phyloP scores from a whole-genome alignment of 2,797 vertebrate species.

The Muscicapa comitata region DNA sequence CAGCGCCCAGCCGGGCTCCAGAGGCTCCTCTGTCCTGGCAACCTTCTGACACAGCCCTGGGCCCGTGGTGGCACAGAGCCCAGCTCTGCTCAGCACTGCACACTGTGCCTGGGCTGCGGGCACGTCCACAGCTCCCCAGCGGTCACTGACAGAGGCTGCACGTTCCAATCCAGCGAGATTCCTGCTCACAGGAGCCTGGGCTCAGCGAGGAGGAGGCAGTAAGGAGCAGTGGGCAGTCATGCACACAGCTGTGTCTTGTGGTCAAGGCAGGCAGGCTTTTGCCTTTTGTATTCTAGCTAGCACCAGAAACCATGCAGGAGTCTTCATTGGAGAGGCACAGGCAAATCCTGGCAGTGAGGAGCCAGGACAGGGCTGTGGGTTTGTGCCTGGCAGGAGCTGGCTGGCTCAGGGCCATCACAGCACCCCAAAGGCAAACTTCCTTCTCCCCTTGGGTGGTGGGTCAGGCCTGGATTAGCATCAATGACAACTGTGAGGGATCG shows the following conservation, averaged over 20 bases:
- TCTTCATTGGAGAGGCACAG: neutral
- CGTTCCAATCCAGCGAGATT: neutral
- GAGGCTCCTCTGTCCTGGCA: neutral
- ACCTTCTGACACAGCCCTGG: neutral
- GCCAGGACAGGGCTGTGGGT: neutral
- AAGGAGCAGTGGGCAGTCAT: neutral
- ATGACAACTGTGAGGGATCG: neutral
- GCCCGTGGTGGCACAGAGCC: neutral
- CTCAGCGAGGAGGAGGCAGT: neutral
- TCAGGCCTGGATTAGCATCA: neutral
- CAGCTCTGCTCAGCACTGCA: neutral
- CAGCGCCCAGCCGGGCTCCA: neutral
- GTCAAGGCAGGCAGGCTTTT: neutral
- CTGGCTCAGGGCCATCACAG: neutral
- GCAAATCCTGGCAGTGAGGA: neutral
- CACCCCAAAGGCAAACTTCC: neutral
- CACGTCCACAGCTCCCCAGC: neutral
- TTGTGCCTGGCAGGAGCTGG: neutral
- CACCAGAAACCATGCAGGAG: neutral
- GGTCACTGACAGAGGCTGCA: rapidly evolving
- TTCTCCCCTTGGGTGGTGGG: neutral
- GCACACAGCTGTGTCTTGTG: neutral
- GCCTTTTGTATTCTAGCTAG: neutral
- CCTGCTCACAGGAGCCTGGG: neutral
- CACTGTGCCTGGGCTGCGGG: neutral